A percentile compares a stretch with the other conserved stretches of the same genome.
Evolutionary conservation across 37 sponge, comb jelly and placozoan species (phyloP).

Genomic region (Bolinopsis microptera): DNA sequence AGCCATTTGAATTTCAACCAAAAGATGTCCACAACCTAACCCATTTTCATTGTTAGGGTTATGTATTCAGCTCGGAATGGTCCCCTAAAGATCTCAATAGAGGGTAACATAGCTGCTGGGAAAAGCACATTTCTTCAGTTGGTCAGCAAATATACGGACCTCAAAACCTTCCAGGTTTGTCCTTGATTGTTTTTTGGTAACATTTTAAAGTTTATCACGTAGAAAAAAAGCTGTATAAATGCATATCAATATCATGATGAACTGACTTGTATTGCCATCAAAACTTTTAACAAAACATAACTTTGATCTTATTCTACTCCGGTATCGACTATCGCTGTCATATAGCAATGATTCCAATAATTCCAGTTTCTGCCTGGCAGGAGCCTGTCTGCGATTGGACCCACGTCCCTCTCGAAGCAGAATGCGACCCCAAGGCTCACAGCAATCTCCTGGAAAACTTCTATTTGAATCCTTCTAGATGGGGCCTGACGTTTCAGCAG

Average conservation of each 20-base stretch:
- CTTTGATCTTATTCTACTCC: background rate
- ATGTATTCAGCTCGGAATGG: constrained; percentile 44
- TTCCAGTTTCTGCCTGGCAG: background rate
- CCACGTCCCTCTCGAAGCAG: constrained; percentile 17
- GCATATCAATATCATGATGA: no score
- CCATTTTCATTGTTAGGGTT: constrained; percentile 3
- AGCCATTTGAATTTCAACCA: no score
- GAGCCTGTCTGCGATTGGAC: constrained; percentile 60
- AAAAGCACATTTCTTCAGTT: constrained; percentile 50
- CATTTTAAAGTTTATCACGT: background rate
- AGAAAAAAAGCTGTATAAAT: background rate
- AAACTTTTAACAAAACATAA: background rate
- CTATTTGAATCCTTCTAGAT: constrained; percentile 23
- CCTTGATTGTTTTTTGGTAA: background rate
- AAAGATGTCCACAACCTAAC: no score
- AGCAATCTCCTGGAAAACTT: constrained; percentile 46
- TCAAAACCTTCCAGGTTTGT: constrained; percentile 54
- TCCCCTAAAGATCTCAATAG: constrained; percentile 13
- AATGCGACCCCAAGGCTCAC: background rate
- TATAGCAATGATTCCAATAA: background rate
- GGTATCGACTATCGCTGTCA: background rate
- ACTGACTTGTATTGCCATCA: background rate
- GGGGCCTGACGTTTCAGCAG: constrained; percentile 42
- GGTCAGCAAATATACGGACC: constrained; percentile 42
- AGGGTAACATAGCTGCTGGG: constrained; percentile 54